These are phyloP conservation scores for Ceratitis capitata DNA, from an alignment of 1,140 invertebrate species.

Conservation along the genomic window DNA sequence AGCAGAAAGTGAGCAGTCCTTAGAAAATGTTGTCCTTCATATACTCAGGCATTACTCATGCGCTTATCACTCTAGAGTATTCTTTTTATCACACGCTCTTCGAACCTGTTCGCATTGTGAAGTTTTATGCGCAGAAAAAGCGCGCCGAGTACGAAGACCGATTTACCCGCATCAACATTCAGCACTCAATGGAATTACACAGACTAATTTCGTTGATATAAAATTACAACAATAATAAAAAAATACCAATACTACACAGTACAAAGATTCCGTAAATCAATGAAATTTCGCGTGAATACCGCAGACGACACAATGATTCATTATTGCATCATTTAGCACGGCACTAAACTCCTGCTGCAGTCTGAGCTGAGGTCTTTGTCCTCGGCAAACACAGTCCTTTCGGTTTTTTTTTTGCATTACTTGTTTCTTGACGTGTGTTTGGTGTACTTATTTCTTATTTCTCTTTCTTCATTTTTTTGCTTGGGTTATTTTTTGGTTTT, in stretches of 20 bases:
- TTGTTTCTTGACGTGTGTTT: neutral
- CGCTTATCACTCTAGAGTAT: no score
- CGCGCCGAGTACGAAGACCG: neutral
- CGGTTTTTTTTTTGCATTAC: neutral
- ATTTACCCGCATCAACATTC: neutral
- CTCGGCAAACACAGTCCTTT: constrained; percentile 15
- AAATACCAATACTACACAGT: no score
- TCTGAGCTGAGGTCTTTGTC: constrained; percentile 11
- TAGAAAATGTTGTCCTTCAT: no score
- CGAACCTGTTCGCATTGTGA: no score
- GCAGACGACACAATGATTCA: constrained; percentile 16
- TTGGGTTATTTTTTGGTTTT: no score
- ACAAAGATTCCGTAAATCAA: constrained; percentile 16
- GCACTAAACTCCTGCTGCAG: neutral
- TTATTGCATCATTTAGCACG: constrained; percentile 23
- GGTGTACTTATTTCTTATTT: neutral
- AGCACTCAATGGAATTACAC: neutral
- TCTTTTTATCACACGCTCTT: no score
- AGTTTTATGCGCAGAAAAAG: neutral
- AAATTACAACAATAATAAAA: neutral
- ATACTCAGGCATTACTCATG: no score
- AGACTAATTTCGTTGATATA: neutral
- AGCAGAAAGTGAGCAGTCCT: no score
- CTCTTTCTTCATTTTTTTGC: neutral
- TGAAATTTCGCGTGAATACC: constrained; percentile 1